Base-by-base conservation (phyloP, 2,888 invertebrate species). In the Trypoxylon attenuatum region DNA sequence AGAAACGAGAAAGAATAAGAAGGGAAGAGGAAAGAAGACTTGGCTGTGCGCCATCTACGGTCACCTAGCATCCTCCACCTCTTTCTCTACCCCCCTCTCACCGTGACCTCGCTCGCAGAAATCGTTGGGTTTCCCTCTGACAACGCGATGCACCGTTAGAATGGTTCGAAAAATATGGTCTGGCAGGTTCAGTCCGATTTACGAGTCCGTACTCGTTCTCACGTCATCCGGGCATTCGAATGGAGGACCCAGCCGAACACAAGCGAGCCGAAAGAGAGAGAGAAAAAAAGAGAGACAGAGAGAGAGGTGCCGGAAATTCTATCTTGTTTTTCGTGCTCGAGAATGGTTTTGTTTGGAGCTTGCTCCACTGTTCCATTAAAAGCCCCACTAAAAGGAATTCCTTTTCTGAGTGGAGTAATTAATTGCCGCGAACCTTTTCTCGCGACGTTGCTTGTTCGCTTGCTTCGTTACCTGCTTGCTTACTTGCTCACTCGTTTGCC, bases 11-110 rank as follows among this genome's bases (percentile, higher is more conserved):
- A 27, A n/a, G 27, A 27, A 27, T n/a, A n/a, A 21, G 13, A 8
- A 22, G 21, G 10, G 33, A 64, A 39, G 46, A 52, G 45, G 18
- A 39, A 18, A 52, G 10, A 27, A 42, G 39, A 25, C 21, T 55
- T 66, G 68, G 66, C 57, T 6, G 13, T 5, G 10, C 22, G 57
- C 68, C 68, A 66, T 39, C 23, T 46, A 13, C 5, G 16, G 43
- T 10, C 39, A 47, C 23, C 49, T 49, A 22, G 53, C 27, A 53
- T 53, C 19, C 42, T 33, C n/a, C n/a, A 27, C n/a, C 49, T n/a
- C n/a, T n/a, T n/a, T n/a, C n/a, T n/a, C n/a, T n/a, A n/a, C n/a
- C n/a, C n/a, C n/a, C n/a, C n/a, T n/a, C n/a, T n/a, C n/a, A n/a
- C n/a, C n/a, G n/a, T n/a, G n/a, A n/a, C n/a, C n/a, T n/a, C n/a